Evolutionary conservation across 2,797 vertebrate species (phyloP).

Genomic region (Sebastes goodei): DNA sequence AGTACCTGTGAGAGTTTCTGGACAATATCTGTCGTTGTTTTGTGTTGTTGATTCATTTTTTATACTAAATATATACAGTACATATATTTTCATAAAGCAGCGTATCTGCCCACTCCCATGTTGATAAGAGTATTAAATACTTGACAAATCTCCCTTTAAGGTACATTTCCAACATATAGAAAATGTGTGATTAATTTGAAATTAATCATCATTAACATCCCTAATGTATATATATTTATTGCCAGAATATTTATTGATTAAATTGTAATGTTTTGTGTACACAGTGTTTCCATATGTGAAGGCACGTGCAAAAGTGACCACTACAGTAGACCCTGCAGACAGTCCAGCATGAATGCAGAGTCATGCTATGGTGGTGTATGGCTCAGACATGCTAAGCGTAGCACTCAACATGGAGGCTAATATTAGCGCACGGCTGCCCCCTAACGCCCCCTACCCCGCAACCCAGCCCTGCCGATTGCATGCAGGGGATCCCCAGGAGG

Average conservation of each 20-base stretch:
- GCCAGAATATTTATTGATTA: background rate
- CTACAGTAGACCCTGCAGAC: background rate
- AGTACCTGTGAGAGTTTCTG: no score
- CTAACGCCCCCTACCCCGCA: background rate
- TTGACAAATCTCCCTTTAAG: no score
- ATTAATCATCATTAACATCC: no score
- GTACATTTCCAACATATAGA: no score
- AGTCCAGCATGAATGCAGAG: conserved; percentile 35
- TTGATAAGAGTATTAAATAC: no score
- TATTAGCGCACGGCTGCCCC: conserved; percentile 46
- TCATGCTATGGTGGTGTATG: conserved; percentile 33
- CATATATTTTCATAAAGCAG: no score
- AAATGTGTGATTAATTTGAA: no score
- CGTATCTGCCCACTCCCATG: no score
- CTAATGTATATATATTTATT: no score
- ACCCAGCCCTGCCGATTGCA: conserved; percentile 24
- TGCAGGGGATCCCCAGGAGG: conserved; percentile 68
- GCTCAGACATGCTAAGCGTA: conserved; percentile 41
- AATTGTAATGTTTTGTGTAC: background rate
- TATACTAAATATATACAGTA: no score
- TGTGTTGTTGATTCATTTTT: no score
- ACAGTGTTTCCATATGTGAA: background rate
- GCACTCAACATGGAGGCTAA: conserved; percentile 51
- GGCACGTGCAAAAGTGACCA: background rate
- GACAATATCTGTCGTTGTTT: no score